A percentile compares a stretch with the other conserved stretches of the same genome.
Evolutionary conservation across 2,113 vertebrate species (phyloP).

Genomic region (Anguilla rostrata): DNA sequence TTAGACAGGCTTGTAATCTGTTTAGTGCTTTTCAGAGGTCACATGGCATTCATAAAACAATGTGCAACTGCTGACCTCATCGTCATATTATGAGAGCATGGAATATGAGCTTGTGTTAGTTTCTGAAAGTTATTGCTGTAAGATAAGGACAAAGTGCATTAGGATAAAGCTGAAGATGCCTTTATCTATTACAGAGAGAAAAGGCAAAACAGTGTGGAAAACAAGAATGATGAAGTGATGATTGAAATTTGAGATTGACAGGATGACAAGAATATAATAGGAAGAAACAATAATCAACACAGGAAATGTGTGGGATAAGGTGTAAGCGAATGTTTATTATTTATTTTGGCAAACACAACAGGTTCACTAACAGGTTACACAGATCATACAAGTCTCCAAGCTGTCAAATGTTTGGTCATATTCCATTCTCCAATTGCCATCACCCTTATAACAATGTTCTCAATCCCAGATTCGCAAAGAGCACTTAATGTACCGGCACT

Average conservation of each 20-base stretch:
- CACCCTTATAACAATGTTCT: slow-evolving; percentile 13
- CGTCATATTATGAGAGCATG: not conserved
- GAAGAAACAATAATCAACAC: not conserved
- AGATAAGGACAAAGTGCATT: not conserved
- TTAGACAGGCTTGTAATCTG: not conserved
- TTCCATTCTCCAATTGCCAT: not conserved
- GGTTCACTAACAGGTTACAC: slow-evolving; percentile 24
- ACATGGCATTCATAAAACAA: not conserved
- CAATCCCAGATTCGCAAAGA: not conserved
- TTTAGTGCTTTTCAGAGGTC: not conserved
- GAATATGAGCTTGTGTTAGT: not conserved
- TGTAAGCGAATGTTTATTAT: slow-evolving; percentile 12
- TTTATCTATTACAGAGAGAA: not conserved
- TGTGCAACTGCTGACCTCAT: not conserved
- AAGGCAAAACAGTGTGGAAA: not conserved
- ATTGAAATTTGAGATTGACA: not conserved
- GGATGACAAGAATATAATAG: not conserved
- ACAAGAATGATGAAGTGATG: not conserved
- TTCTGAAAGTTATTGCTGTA: not conserved
- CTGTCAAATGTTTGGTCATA: not conserved
- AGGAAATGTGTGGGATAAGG: not conserved
- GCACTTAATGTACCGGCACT: not conserved
- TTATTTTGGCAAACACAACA: slow-evolving; percentile 15
- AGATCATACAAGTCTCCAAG: not conserved
- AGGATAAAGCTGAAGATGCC: not conserved